Evolutionary conservation across 2,113 vertebrate species (phyloP), one percentile per base, ranked within the genome.

Genomic region (Chinchilla lanigera): DNA sequence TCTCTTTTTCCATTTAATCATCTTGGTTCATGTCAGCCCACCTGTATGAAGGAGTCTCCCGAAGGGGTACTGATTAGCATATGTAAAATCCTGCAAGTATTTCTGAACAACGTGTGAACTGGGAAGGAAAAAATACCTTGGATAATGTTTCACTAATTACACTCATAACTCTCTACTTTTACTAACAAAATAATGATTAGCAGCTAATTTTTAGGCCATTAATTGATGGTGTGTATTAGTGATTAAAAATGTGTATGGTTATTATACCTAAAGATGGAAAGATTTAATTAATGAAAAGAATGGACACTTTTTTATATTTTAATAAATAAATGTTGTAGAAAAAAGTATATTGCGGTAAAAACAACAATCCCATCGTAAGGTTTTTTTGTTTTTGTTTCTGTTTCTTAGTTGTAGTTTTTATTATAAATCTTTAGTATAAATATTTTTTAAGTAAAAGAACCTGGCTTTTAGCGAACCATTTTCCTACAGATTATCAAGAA

Each of bases 111-210:
- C 50, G 6, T 89, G 63, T 94, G 54, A 87, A 93, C 8, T 82
- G 5, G 11, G 63, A 41, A 89, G 5, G 4, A 26, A 80, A 86
- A 56, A 71, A 83, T 63, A 33, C 22, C 82, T 86, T 67, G 47
- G 13, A 38, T 93, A 89, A 89, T n/a, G 90, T 73, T 92, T 94
- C 89, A 84, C 52, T 97, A 87, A 92, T 85, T 95, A 92, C 4
- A 71, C 77, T 94, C 67, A 83, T 50, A 94, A 95, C 3, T 80
- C 47, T 61, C 81, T 63, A 86, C 50, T 96, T 96, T 89, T 86
- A 84, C 65, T 38, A 92, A 75, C 89, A 94, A 97, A 94, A 94
- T 93, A 82, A 90, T 88, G 50, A 96, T 93, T 78, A 96, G 7
- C 41, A 65, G 71, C 75, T 94, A 87, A 87, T 93, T 97, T 93